A percentile compares a stretch with the other conserved stretches of the same genome.
Evolutionary conservation across 2,113 vertebrate species (phyloP).

Genomic region (Etheostoma cragini): DNA sequence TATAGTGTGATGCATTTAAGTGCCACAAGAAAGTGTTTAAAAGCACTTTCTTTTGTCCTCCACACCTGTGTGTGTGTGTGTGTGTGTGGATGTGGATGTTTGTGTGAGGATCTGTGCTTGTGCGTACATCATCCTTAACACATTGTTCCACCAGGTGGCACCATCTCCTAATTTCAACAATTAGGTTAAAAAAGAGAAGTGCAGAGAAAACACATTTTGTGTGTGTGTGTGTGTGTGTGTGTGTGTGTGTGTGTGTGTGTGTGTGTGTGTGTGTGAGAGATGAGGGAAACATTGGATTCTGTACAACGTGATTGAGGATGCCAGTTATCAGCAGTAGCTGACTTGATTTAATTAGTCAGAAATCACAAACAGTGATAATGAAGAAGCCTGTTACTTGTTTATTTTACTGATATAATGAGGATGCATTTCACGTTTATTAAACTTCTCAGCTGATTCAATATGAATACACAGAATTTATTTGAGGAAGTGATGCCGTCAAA

Average conservation of each 20-base stretch:
- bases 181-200: neutral
- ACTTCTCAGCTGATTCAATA: neutral
- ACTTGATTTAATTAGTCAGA: neutral
- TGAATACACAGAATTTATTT: neutral
- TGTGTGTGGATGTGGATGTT: neutral
- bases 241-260: neutral
- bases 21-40: slow-evolving; percentile 12
- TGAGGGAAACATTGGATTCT: neutral
- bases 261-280: neutral
- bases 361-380: neutral
- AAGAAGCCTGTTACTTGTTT: neutral
- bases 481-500: neutral
- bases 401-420: neutral
- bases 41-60: neutral
- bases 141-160: slow-evolving; percentile 69
- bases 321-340: neutral
- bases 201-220: slow-evolving; percentile 6
- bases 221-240: neutral
- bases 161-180: slow-evolving; percentile 35
- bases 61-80: neutral
- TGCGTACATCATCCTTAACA: neutral
- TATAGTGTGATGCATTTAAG: slow-evolving; percentile 1
- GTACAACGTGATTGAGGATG: neutral
- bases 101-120: neutral
- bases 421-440: neutral